Conservation (phyloP, 2,113 vertebrate genomes). For the Tetrao urogallus region DNA sequence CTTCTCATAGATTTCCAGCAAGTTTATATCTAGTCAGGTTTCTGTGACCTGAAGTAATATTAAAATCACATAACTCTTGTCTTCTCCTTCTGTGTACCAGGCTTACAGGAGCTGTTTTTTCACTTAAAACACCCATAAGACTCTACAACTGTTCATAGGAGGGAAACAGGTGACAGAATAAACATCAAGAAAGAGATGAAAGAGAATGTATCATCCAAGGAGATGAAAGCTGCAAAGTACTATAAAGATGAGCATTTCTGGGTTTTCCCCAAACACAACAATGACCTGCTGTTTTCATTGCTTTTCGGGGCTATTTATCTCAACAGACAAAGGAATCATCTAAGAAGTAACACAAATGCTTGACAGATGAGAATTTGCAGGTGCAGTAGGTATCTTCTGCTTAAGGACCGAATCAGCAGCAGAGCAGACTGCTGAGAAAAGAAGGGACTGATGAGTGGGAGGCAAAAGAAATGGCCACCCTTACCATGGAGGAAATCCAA, state of each 20-base stretch:
- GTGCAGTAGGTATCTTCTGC: conserved; percentile 50
- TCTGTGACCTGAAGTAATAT: not conserved
- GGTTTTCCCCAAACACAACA: not conserved
- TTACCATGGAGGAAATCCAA: not conserved
- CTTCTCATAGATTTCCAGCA: not conserved
- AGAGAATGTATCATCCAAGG: conserved; percentile 10
- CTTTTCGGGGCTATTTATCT: conserved; percentile 60
- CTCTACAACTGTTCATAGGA: not conserved
- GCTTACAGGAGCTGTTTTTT: not conserved
- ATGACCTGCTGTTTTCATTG: conserved; percentile 62
- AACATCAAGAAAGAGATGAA: conserved; percentile 50
- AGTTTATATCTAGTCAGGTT: not conserved
- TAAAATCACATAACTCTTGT: not conserved
- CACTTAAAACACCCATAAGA: not conserved
- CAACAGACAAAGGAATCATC: conserved; percentile 45
- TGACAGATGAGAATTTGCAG: conserved; percentile 40
- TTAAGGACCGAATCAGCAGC: conserved; percentile 21
- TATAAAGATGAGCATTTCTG: not conserved
- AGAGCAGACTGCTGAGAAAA: conserved; percentile 20
- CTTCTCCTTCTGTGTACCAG: not conserved
- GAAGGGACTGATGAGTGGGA: not conserved
- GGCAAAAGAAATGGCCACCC: not conserved
- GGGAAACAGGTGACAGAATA: conserved; percentile 2
- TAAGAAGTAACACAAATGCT: conserved; percentile 17
- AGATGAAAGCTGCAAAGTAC: conserved; percentile 44